Conservation (phyloP, 2,797 vertebrate genomes). For the Amblyraja radiata region DNA sequence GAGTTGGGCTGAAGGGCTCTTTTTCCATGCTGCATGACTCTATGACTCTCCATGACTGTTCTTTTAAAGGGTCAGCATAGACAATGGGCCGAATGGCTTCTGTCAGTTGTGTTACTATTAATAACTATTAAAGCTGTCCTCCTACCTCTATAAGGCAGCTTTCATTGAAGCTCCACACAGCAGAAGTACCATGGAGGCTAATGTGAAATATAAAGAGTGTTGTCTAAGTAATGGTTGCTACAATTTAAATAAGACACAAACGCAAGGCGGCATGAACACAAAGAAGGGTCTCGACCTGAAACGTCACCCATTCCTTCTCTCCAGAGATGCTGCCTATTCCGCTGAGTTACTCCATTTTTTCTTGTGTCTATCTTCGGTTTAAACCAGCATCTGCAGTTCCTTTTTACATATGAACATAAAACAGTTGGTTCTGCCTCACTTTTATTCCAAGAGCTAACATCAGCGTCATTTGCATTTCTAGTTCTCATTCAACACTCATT, state of each 20-base stretch:
- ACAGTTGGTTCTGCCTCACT: neutral
- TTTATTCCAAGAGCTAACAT: neutral
- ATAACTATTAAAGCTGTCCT: too few species aligned
- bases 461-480: neutral
- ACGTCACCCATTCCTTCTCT: too few species aligned
- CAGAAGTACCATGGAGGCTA: neutral
- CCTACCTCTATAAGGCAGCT: too few species aligned
- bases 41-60: too few species aligned
- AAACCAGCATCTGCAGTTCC: too few species aligned
- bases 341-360: too few species aligned
- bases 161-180: neutral
- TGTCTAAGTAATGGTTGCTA: neutral
- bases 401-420: neutral
- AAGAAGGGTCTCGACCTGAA: neutral
- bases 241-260: neutral
- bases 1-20: too few species aligned
- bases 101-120: neutral
- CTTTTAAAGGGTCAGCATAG: neutral
- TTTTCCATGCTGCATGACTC: too few species aligned
- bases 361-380: too few species aligned
- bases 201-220: neutral
- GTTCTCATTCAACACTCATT: slow-evolving; percentile 20
- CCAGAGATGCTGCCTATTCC: too few species aligned
- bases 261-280: neutral
- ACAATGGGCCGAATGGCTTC: neutral